Percentiles rank a stretch among this genome's conserved stretches.
Evolutionary conservation across 2,888 invertebrate species (phyloP).

Genomic region (Xanthia togata): DNA sequence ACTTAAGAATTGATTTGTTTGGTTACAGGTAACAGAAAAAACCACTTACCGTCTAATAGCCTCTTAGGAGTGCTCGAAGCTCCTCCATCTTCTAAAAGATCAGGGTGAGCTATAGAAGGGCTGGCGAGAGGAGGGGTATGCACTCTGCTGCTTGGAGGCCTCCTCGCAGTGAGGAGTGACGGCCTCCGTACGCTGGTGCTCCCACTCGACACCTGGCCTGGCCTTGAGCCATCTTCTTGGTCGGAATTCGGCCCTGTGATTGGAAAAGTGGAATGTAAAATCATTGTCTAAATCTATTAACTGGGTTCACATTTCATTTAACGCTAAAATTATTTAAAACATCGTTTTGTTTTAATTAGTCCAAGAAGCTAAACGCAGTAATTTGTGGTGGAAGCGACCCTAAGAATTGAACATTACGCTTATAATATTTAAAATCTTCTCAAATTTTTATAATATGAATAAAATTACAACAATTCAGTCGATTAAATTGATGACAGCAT

Average conservation of each 20-base stretch:
- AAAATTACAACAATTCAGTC: neutral
- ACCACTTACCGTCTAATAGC: slow-evolving; percentile 90
- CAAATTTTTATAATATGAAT: neutral
- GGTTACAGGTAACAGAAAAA: neutral
- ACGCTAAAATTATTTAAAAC: too few species aligned
- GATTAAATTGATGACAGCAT: neutral
- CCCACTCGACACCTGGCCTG: slow-evolving; percentile 93
- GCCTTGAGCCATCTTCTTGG: slow-evolving; percentile 94
- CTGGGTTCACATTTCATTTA: too few species aligned
- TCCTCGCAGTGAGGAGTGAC: slow-evolving; percentile 86
- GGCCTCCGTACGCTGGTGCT: slow-evolving; percentile 89
- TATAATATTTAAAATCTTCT: neutral
- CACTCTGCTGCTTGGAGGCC: slow-evolving; percentile 90
- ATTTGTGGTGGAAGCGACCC: too few species aligned
- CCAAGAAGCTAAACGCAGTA: too few species aligned
- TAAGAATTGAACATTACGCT: neutral
- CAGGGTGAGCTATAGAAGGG: slow-evolving; percentile 91
- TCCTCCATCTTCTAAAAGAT: slow-evolving; percentile 94
- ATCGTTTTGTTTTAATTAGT: too few species aligned
- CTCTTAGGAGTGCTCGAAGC: slow-evolving; percentile 95
- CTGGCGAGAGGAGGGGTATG: slow-evolving; percentile 94
- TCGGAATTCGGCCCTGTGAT: slow-evolving; percentile 92
- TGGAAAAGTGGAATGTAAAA: neutral
- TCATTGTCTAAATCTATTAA: too few species aligned
- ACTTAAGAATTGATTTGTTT: neutral